These are phyloP conservation scores for Enteromius fasciolatus DNA, from an alignment of 2,797 vertebrate genomes.

Conservation along the genomic window DNA sequence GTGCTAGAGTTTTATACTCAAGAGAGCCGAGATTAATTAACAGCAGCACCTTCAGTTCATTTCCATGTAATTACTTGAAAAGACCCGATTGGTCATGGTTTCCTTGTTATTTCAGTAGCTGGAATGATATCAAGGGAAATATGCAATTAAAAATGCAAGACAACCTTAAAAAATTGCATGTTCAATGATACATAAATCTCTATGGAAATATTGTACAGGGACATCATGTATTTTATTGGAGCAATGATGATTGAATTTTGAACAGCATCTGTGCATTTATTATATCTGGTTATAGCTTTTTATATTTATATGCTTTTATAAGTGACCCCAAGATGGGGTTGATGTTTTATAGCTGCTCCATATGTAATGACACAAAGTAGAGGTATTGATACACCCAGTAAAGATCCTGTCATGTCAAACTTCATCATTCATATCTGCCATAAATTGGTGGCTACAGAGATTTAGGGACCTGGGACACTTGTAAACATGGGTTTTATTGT, in stretches of 20 bases:
- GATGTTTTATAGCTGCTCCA: constrained; percentile 15
- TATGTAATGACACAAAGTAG: constrained; percentile 18
- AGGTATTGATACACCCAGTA: not conserved
- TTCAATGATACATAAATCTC: not conserved
- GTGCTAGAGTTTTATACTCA: constrained; percentile 31
- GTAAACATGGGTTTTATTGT: not conserved
- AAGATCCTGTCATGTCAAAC: constrained; percentile 4
- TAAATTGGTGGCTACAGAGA: constrained; percentile 31
- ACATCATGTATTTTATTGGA: not conserved
- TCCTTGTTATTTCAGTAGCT: constrained; percentile 30
- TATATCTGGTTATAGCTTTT: not conserved
- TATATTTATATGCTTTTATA: not conserved
- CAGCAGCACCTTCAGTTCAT: constrained; percentile 34
- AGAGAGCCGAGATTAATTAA: constrained; percentile 53
- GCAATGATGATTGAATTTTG: not conserved
- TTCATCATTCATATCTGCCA: constrained; percentile 49
- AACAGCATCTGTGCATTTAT: not conserved
- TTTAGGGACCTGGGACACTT: not conserved
- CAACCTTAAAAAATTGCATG: not conserved
- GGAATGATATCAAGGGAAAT: constrained; percentile 5
- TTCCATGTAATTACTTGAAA: constrained; percentile 52
- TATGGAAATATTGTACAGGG: not conserved
- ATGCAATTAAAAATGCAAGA: not conserved
- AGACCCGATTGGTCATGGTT: not conserved
- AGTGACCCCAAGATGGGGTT: not conserved